Percentiles rank a stretch among this genome's conserved stretches.
phyloP scores from a whole-genome alignment of 2,797 vertebrate species.

The Oryzias dopingdopingensis region DNA sequence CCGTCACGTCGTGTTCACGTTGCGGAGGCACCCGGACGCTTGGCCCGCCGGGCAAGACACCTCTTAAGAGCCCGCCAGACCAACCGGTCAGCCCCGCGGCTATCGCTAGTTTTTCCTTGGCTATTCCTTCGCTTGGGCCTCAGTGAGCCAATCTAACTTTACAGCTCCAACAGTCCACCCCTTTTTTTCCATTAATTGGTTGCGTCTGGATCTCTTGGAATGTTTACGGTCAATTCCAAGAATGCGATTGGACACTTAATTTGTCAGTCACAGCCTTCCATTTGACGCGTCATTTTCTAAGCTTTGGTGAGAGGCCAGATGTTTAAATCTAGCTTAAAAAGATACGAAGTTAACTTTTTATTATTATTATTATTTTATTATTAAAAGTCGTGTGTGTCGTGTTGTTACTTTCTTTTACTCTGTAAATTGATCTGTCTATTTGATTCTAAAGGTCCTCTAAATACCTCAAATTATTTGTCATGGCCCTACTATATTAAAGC shows the following conservation, averaged over 20 bases:
- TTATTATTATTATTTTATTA: neutral
- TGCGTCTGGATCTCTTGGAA: constrained; percentile 43
- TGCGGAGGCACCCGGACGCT: constrained; percentile 1
- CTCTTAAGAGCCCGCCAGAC: constrained; percentile 6
- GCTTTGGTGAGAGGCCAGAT: constrained; percentile 75
- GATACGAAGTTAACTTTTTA: rapidly evolving
- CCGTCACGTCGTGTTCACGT: constrained; percentile 11
- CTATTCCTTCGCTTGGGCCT: constrained; percentile 74
- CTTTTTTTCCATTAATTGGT: constrained; percentile 62
- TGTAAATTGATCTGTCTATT: neutral
- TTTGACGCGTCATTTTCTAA: constrained; percentile 64
- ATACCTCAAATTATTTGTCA: constrained; percentile 47
- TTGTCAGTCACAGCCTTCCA: constrained; percentile 55
- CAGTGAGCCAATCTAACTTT: constrained; percentile 69
- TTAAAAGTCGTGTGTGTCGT: rapidly evolving
- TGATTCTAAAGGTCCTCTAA: constrained; percentile 27
- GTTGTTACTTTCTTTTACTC: neutral
- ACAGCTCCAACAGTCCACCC: constrained; percentile 37
- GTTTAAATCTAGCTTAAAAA: constrained; percentile 38
- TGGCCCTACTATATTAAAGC: constrained; percentile 40
- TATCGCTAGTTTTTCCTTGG: constrained; percentile 47
- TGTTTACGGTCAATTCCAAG: constrained; percentile 53
- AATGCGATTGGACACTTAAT: constrained; percentile 62
- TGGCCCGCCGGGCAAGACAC: neutral
- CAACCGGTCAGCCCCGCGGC: constrained; percentile 21